Evolutionary conservation across 2,113 vertebrate genomes (phyloP).

Genomic region (Elachura formosa): DNA sequence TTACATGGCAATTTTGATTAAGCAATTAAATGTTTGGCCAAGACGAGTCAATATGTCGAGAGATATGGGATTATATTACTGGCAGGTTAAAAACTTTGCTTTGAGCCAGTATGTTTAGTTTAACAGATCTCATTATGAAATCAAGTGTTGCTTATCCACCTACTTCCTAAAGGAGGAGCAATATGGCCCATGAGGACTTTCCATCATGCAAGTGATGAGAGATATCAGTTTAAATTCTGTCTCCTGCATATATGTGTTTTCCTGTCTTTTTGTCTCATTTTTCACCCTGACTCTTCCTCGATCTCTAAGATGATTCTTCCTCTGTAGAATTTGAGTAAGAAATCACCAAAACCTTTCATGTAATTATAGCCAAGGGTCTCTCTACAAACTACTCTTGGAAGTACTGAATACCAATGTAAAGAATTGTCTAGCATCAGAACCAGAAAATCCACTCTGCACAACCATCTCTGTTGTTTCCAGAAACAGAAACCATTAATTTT

Average conservation of each 20-base stretch:
- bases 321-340: background rate
- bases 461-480: background rate
- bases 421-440: background rate
- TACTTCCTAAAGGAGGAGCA: background rate
- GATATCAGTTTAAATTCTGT: background rate
- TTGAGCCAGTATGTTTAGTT: background rate
- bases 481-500: background rate
- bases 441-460: background rate
- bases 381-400: background rate
- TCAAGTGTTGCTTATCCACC: background rate
- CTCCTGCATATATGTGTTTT: background rate
- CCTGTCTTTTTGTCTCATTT: background rate
- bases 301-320: background rate
- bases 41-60: background rate
- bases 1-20: background rate
- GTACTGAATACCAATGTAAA: background rate
- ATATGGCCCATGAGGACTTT: background rate
- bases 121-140: background rate
- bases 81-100: background rate
- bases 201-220: background rate
- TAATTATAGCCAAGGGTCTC: background rate
- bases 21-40: background rate
- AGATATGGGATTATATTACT: background rate
- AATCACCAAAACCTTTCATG: background rate
- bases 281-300: background rate